Evolutionary conservation across 2,888 invertebrate genomes (phyloP).

Genomic region (Meloe dianella): DNA sequence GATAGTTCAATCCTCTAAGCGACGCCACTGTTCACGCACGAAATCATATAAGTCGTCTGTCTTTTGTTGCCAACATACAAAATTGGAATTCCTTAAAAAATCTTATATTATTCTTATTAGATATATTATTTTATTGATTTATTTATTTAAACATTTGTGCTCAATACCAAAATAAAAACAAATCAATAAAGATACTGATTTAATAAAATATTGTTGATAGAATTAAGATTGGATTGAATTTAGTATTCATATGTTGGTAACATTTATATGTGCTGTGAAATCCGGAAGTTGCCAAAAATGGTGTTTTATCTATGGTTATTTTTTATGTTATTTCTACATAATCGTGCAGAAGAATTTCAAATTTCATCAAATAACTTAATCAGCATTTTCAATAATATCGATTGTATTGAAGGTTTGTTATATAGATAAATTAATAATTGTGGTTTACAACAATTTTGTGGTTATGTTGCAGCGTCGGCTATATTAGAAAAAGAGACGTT

Average conservation of each 20-base stretch:
- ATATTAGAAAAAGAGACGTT: neutral
- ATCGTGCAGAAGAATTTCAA: neutral
- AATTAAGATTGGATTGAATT: no score
- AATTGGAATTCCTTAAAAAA: no score
- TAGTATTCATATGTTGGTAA: no score
- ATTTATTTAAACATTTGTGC: no score
- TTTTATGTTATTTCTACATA: neutral
- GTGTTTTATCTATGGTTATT: neutral
- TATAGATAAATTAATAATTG: neutral
- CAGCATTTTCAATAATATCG: neutral
- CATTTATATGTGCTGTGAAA: neutral
- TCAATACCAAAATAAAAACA: no score
- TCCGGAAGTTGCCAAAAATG: neutral
- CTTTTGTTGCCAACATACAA: no score
- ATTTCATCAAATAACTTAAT: neutral
- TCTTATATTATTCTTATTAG: no score
- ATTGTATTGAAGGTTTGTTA: neutral
- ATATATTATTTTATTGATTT: no score
- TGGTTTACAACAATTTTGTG: neutral
- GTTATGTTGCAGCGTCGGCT: neutral
- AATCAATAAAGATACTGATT: no score
- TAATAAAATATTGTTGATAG: neutral
- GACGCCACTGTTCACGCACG: neutral
- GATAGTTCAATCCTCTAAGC: no score
- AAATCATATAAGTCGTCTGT: no score